Conservation (phyloP, 2,888 invertebrate genomes). For the Rotaria sp. region DNA sequence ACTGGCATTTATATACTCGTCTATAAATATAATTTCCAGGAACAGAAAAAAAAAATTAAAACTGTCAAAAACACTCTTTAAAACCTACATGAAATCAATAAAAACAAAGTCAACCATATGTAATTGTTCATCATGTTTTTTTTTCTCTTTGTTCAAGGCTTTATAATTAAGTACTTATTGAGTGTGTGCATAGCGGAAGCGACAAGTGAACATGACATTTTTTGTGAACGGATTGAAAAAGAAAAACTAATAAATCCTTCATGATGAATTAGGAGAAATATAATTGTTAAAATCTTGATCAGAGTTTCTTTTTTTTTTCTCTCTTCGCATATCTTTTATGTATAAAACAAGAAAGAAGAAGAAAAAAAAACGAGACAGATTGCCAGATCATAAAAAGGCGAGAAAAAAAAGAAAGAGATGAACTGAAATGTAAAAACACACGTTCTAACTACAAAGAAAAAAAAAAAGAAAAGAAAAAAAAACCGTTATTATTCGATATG, state of each 20-base stretch:
- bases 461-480: not conserved
- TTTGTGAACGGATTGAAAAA: not conserved
- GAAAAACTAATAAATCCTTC: not conserved
- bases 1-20: not conserved
- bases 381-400: slow-evolving; percentile 1
- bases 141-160: not conserved
- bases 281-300: not conserved
- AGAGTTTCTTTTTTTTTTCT: not conserved
- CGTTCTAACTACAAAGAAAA: not conserved
- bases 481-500: slow-evolving; percentile 38
- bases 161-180: not conserved
- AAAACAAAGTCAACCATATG: not conserved
- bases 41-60: too few species aligned
- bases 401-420: not conserved
- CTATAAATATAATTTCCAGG: not conserved
- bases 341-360: slow-evolving; percentile 13
- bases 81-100: not conserved
- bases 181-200: not conserved
- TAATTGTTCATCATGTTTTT: not conserved
- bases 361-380: not conserved
- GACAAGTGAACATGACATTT: not conserved
- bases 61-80: not conserved
- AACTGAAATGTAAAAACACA: not conserved
- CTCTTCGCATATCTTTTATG: not conserved
- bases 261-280: not conserved